A percentile compares a stretch with the other conserved stretches of the same genome.
Conservation (phyloP, 53 echinoderm and acorn worm genomes). For the Apostichopus leukothele region DNA sequence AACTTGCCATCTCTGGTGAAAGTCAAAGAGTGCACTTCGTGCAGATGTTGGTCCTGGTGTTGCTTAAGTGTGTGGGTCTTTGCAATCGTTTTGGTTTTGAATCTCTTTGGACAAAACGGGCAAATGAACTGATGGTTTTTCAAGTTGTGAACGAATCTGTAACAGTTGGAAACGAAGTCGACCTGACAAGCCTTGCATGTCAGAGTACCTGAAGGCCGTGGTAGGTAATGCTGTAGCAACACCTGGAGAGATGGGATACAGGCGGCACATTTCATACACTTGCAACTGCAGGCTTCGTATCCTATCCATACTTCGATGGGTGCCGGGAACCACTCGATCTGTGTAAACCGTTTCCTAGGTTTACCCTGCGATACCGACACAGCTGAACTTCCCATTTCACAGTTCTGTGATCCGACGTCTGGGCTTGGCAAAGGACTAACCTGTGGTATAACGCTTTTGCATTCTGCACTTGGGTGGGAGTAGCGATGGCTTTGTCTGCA, state of each 20-base stretch:
- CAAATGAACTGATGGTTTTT: slow-evolving; percentile 23
- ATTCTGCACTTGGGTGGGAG: background rate
- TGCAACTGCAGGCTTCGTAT: background rate
- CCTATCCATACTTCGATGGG: background rate
- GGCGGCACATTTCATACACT: background rate
- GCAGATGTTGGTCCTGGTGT: background rate
- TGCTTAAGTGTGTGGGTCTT: background rate
- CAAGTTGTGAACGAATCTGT: slow-evolving; percentile 2
- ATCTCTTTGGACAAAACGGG: background rate
- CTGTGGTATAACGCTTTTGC: background rate
- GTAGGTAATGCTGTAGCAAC: background rate
- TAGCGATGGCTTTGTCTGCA: background rate
- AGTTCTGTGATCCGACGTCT: background rate
- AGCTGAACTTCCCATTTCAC: background rate
- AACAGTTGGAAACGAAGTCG: background rate
- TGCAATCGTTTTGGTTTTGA: background rate
- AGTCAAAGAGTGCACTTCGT: background rate
- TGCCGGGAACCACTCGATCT: slow-evolving; percentile 10
- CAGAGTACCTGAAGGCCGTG: background rate
- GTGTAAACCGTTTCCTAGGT: background rate
- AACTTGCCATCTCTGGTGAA: background rate
- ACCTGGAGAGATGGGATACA: background rate
- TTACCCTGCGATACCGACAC: background rate
- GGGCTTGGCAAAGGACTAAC: background rate
- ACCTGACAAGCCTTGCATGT: background rate